Base-by-base conservation (phyloP, 2,888 invertebrate genomes). In the Eristalinus aeneus region DNA sequence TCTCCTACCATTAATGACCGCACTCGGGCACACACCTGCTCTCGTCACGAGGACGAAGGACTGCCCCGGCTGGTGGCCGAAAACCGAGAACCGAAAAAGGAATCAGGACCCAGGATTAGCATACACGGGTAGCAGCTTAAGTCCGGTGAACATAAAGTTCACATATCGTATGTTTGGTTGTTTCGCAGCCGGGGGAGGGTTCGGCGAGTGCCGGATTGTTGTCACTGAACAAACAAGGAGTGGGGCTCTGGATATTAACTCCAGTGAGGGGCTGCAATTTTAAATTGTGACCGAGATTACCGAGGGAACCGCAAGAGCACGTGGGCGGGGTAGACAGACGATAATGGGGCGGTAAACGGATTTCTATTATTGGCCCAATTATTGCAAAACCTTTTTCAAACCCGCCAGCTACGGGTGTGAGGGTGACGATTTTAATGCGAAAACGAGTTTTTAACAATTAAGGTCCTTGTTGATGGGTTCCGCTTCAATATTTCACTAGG, bases 51-150 rank as follows among this genome's bases (percentile, higher is more conserved):
- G 61, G 65, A 74, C 58, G n/a, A 22, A 5, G 8, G 53, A 12
- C 11, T 61, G 12, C n/a, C 36, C 16, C 11, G 27, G 69, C 56
- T 23, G 56, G 67, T 75, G 64, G 69, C 16, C 23, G 16, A 16
- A 53, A 11, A 75, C 16, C 23, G 16, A 16, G 36, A 11, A 75
- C 69, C 53, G 34, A 71, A 77, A 76, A 68, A 69, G 27, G 61
- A 63, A 54, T 36, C 77, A 83, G n/a, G 71, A 46, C 31, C 53
- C 20, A 53, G 69, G 85, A 81, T 85, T 85, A 85, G 68, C 81
- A 81, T 81, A 76, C 85, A 80, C 71, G 80, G 76, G 68, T 72
- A 76, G 63, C 72, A 80, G 85, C 80, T 85, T 81, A 81, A 54
- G 76, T 69, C 64, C 71, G 56, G 56, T 56, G 53, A 64, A 77